phyloP scores from a whole-genome alignment of 2,113 vertebrate species.

The Indicator indicator region DNA sequence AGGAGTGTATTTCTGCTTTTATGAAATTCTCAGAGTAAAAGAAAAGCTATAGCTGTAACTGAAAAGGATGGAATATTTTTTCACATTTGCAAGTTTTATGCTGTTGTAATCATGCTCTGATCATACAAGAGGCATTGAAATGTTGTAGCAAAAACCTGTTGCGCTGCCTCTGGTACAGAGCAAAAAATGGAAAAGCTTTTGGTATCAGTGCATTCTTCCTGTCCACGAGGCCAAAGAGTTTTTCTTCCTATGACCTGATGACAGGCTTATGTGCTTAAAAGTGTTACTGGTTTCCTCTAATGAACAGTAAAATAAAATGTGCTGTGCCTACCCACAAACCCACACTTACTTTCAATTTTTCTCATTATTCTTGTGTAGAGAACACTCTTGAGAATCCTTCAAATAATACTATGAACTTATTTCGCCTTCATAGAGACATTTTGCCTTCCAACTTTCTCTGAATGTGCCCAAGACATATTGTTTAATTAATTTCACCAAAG shows the following conservation, averaged over 20 bases:
- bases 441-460: background rate
- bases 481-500: slow-evolving; percentile 48
- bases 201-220: background rate
- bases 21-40: background rate
- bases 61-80: background rate
- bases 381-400: background rate
- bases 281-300: background rate
- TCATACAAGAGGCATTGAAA: background rate
- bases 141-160: background rate
- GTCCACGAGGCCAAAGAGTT: background rate
- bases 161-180: background rate
- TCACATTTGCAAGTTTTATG: background rate
- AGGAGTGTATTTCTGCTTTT: background rate
- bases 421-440: background rate
- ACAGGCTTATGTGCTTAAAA: background rate
- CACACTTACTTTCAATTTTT: background rate
- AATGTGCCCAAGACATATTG: background rate
- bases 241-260: background rate
- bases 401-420: background rate
- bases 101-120: background rate
- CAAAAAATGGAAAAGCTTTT: background rate
- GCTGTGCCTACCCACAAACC: background rate
- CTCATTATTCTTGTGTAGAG: background rate
- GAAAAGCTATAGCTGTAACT: background rate
- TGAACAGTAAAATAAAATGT: background rate